A percentile compares a stretch with the other conserved stretches of the same genome.
phyloP scores from a whole-genome alignment of 1,140 invertebrate species.

The Ceratosolen fusciceps region DNA sequence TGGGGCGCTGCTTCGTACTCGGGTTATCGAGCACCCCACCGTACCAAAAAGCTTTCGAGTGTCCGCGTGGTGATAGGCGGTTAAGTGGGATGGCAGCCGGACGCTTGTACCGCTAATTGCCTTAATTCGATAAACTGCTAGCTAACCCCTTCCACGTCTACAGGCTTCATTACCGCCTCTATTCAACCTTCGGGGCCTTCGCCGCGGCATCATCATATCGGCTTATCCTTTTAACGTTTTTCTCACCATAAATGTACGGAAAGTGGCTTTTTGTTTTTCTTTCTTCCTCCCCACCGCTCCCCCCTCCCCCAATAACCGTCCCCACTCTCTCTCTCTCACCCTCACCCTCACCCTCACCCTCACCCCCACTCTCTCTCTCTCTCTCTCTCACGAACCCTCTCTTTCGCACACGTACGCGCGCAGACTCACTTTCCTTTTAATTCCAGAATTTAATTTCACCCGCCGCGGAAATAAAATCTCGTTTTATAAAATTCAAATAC shows the following conservation, averaged over 20 bases:
- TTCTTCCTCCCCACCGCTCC: too few species aligned
- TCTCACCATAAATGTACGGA: constrained; percentile 32
- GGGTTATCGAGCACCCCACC: constrained; percentile 49
- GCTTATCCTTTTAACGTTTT: constrained; percentile 23
- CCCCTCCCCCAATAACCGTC: too few species aligned
- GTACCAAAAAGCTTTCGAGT: constrained; percentile 63
- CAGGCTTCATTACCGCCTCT: constrained; percentile 51
- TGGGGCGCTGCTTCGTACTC: neutral
- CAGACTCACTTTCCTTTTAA: too few species aligned
- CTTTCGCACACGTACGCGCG: too few species aligned
- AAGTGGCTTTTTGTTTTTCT: neutral
- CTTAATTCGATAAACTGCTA: constrained; percentile 65
- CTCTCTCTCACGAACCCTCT: too few species aligned
- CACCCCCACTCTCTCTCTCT: too few species aligned
- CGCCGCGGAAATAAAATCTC: constrained; percentile 17
- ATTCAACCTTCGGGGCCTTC: constrained; percentile 42
- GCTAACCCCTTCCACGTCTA: constrained; percentile 52
- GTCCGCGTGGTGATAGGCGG: constrained; percentile 59
- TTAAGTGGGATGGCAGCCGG: constrained; percentile 55
- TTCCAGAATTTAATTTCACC: constrained; percentile 36
- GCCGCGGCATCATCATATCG: constrained; percentile 25
- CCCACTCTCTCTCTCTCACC: too few species aligned
- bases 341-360: too few species aligned
- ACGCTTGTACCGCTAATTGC: constrained; percentile 65
- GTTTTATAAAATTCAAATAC: constrained; percentile 23